Conservation (phyloP, 2,888 invertebrate species). For the Notodonta ziczac region DNA sequence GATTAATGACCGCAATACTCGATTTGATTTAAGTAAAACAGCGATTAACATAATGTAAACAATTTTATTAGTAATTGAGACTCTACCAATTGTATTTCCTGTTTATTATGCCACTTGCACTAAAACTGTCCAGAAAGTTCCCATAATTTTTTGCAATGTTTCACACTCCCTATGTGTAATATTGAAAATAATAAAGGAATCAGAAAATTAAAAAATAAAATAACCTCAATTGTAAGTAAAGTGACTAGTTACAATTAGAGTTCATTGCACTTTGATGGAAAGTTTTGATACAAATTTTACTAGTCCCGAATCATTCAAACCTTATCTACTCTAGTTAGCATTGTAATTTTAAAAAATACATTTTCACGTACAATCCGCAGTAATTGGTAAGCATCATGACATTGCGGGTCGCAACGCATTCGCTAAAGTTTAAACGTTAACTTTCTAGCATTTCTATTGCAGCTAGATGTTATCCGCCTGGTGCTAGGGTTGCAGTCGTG, state of each 20-base stretch:
- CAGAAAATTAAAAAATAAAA: background rate
- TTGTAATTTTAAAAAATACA: background rate
- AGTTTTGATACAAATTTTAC: too few species aligned
- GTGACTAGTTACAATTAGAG: background rate
- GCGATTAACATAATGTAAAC: background rate
- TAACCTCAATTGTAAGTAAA: background rate
- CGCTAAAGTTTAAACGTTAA: conserved; percentile 31
- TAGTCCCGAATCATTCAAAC: too few species aligned
- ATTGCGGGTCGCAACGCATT: too few species aligned
- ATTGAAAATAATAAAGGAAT: too few species aligned
- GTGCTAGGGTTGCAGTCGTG: conserved; percentile 42
- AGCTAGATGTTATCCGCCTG: conserved; percentile 59
- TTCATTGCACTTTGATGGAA: background rate
- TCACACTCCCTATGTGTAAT: too few species aligned
- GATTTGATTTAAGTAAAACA: background rate
- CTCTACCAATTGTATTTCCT: too few species aligned
- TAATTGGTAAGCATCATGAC: background rate
- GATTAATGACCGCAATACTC: background rate
- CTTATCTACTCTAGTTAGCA: too few species aligned
- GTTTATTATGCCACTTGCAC: too few species aligned
- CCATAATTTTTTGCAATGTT: too few species aligned
- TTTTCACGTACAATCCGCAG: background rate
- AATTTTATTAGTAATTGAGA: background rate
- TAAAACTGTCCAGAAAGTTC: too few species aligned
- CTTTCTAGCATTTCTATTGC: conserved; percentile 58